Conservation (phyloP, 2,113 vertebrate genomes). For the Paradoxurus hermaphroditus region DNA sequence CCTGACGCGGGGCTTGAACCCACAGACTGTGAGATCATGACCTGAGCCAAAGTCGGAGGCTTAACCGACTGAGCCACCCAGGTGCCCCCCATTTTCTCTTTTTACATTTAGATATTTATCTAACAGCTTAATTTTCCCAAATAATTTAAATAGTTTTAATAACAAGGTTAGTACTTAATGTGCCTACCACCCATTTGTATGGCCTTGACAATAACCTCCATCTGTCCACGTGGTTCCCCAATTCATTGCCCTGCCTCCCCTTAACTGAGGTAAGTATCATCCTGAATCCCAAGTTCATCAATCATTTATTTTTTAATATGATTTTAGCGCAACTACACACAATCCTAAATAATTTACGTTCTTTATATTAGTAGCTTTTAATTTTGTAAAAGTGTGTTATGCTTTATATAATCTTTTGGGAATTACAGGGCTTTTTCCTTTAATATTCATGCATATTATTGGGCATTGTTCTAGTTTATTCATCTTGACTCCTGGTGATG, state of each 20-base stretch:
- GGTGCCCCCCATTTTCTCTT: neutral
- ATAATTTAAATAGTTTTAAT: conserved; percentile 12
- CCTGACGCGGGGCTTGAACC: too few relatives aligned
- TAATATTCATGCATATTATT: neutral
- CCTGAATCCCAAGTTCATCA: neutral
- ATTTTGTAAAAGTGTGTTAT: neutral
- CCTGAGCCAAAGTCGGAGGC: too few relatives aligned
- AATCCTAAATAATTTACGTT: neutral
- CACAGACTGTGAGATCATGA: too few relatives aligned
- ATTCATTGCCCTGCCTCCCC: neutral
- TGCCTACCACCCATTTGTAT: neutral
- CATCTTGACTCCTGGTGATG: neutral
- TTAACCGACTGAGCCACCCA: too few relatives aligned
- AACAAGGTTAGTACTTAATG: neutral
- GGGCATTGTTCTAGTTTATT: neutral
- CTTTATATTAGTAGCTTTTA: conserved; percentile 14
- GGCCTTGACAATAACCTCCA: neutral
- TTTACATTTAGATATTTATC: neutral
- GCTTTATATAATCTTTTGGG: neutral
- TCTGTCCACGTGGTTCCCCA: neutral
- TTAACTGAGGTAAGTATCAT: conserved; percentile 19
- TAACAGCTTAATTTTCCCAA: neutral
- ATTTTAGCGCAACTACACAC: conserved; percentile 9
- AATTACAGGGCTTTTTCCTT: neutral
- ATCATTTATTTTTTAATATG: neutral